Evolutionary conservation across 1,140 invertebrate species (phyloP), one percentile per base, ranked within the genome.

Genomic region (Microplitis demolitor): DNA sequence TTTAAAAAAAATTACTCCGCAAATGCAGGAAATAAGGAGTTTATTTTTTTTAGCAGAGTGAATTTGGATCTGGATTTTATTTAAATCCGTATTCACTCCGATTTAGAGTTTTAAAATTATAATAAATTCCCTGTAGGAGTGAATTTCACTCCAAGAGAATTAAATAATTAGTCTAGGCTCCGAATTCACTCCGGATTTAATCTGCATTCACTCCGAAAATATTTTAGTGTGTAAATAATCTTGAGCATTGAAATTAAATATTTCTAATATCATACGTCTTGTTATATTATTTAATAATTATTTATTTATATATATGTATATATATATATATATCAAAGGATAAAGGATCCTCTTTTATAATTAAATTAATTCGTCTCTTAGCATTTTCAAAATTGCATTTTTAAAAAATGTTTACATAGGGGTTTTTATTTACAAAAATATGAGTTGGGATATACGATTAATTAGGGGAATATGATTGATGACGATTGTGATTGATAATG

Each of bases 341-440:
- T 13, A 70, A 66, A 6, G 37, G 33, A 60, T 13, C 33, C 39
- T 54, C 33, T 50, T 34, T 13, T 71, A 51, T 45, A 45, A 45
- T 45, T 45, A 45, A 45, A 45, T 45, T 45, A 33, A 16, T 9
- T 72, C 39, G 56, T 67, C 62, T 73, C 68, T 73, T 72, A 76
- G n/a, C 66, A 69, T 66, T 78, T 74, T 76, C 66, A 63, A 76
- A 80, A 76, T 82, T 81, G 81, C 76, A 79, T 86, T 85, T 85
- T 87, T 85, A 86, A 86, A 87, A 87, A 87, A 87, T 85, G 85
- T 87, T 87, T 87, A 86, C 83, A 87, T 82, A 80, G 80, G 80
- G 78, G 76, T 81, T 74, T 67, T 72, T 84, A 87, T 87, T 87
- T 87, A 87, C 86, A 87, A 87, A 86, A 86, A 86, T 83, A 87